Evolutionary conservation across 1,140 invertebrate species (phyloP), one percentile per base, ranked within the genome.

Genomic region (Halictus rubicundus): DNA sequence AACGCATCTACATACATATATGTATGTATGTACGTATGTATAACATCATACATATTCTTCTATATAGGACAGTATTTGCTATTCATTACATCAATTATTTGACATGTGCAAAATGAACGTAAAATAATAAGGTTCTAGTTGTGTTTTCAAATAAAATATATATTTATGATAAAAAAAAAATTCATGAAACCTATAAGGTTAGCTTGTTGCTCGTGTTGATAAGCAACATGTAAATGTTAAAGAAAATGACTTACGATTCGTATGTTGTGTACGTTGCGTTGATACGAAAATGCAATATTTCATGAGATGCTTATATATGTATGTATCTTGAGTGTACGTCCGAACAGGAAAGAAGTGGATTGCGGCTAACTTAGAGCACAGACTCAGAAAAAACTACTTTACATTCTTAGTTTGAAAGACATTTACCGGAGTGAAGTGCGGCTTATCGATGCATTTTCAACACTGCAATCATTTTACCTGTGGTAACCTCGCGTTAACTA

Each of bases 321-420:
- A 32, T 32, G 32, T 32, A 46, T 12, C 42, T 46, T 46, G 21
- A 19, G 9, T 37, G n/a, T 66, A 8, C 60, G 9, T 52, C 0
- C 27, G 16, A 39, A 19, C 8, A 49, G 23, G 25, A 19, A 57
- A 60, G 39, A 19, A 60, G 27, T 37, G 16, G 39, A 46, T n/a
- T n/a, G n/a, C n/a, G n/a, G n/a, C 32, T 52, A 42, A 72, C 25
- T 71, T 49, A 21, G 74, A 66, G n/a, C 27, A 59, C 39, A 74
- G 14, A 16, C 63, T 68, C 27, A 7, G 60, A 16, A 74, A 70
- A 74, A 79, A 79, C 32, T 72, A 78, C 68, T 78, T 79, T 68
- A 74, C 49, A 74, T 66, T 65, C 68, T 64, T 37, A 60, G 25
- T 37, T 27, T 27, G 14, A n/a, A 23, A 23, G 46, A 64, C 27